These are phyloP conservation scores for Proteles cristata DNA, from an alignment of 2,113 vertebrate species.

Conservation along the genomic window DNA sequence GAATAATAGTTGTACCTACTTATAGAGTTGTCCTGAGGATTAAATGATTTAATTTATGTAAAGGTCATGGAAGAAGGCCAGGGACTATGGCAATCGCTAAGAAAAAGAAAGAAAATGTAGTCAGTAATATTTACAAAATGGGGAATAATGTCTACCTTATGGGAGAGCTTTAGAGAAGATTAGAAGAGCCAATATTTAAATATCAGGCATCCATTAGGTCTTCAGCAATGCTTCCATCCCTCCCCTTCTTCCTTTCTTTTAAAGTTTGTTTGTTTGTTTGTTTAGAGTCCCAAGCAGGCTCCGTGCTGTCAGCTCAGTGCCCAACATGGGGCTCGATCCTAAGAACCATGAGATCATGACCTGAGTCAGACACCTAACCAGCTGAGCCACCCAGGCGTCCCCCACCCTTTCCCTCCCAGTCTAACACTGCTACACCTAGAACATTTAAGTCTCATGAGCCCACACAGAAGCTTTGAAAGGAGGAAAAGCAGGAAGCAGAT, in stretches of 20 bases:
- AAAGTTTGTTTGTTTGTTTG: too few relatives aligned
- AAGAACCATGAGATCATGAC: too few relatives aligned
- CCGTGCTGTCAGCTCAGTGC: too few relatives aligned
- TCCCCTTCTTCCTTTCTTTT: too few relatives aligned
- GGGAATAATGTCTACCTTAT: neutral
- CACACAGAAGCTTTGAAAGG: neutral
- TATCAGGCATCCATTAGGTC: neutral
- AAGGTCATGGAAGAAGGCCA: neutral
- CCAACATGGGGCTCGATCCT: too few relatives aligned
- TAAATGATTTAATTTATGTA: neutral
- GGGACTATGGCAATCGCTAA: neutral
- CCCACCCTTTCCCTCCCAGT: too few relatives aligned
- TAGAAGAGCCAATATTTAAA: neutral
- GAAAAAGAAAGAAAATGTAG: neutral
- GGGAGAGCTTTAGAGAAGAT: neutral
- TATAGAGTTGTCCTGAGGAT: neutral
- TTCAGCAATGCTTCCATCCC: neutral
- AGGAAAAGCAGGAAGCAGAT: neutral
- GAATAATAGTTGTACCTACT: neutral
- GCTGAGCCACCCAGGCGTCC: too few relatives aligned
- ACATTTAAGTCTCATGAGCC: neutral
- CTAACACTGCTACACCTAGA: neutral
- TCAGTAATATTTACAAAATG: neutral
- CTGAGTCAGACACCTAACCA: too few relatives aligned
- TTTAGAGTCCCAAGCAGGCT: too few relatives aligned